Evolutionary conservation across 2,797 vertebrate species (phyloP).

Genomic region (Sebastes melanostomus): DNA sequence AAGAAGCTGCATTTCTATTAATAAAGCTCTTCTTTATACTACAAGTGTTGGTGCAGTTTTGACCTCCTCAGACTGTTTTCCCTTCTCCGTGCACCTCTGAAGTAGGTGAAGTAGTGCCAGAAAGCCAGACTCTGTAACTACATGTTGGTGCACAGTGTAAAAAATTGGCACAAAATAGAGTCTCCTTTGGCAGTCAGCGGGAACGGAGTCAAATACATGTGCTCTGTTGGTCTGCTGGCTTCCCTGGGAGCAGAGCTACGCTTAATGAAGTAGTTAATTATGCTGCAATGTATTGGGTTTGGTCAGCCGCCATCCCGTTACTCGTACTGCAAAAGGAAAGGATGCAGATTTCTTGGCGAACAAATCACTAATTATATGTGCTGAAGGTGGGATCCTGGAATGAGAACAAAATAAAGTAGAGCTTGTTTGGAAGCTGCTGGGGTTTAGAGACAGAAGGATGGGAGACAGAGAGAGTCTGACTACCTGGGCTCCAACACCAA

Average conservation of each 20-base stretch:
- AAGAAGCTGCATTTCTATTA: not conserved
- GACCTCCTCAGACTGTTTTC: no score
- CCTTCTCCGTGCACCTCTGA: no score
- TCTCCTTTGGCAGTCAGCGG: conserved; percentile 7
- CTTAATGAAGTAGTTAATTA: conserved; percentile 52
- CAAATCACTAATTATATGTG: conserved; percentile 18
- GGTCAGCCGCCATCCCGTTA: conserved; percentile 31
- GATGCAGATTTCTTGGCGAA: not conserved
- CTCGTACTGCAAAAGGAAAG: not conserved
- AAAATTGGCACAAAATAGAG: conserved; percentile 29
- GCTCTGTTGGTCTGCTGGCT: conserved; percentile 15
- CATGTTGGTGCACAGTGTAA: not conserved
- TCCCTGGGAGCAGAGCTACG: conserved; percentile 29
- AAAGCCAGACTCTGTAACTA: not conserved
- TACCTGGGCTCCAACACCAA: no score
- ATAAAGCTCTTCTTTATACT: no score
- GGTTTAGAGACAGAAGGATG: not conserved
- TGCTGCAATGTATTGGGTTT: conserved; percentile 38
- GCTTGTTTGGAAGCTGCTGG: not conserved
- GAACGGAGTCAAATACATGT: conserved; percentile 30
- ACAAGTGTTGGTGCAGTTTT: no score
- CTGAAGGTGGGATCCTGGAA: not conserved
- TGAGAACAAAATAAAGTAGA: not conserved
- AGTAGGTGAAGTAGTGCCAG: no score
- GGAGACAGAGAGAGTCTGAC: not conserved